phyloP scores from a whole-genome alignment of 2,888 invertebrate species.

The Habrosyne pyritoides region DNA sequence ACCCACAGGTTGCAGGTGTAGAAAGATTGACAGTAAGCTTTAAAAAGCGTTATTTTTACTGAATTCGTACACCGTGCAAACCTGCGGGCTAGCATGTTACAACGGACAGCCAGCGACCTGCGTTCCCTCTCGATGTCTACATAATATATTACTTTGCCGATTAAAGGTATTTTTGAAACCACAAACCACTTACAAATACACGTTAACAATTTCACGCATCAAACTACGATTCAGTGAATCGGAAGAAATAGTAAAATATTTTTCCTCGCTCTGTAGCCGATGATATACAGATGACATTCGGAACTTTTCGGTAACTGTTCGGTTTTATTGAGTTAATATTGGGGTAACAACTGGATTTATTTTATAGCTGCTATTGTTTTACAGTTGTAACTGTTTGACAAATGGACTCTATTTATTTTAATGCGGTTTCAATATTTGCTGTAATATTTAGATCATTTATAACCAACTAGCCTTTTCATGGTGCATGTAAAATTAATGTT shows the following conservation, averaged over 20 bases:
- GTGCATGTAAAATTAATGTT: too few species aligned
- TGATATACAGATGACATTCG: constrained; percentile 23
- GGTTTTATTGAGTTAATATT: constrained; percentile 45
- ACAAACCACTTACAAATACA: neutral
- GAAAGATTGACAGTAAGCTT: too few species aligned
- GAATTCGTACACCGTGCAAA: too few species aligned
- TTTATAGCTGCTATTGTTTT: constrained; percentile 34
- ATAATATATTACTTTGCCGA: too few species aligned
- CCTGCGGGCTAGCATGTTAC: too few species aligned
- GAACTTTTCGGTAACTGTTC: constrained; percentile 15
- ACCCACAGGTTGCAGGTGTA: too few species aligned
- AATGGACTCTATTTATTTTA: constrained; percentile 35
- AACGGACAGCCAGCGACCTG: too few species aligned
- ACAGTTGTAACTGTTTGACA: constrained; percentile 36
- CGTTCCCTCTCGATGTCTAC: too few species aligned
- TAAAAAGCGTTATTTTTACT: too few species aligned
- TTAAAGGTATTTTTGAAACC: too few species aligned
- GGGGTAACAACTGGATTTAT: constrained; percentile 35
- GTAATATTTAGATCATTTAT: neutral
- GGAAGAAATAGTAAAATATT: constrained; percentile 12
- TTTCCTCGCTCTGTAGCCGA: constrained; percentile 4
- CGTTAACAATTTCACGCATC: constrained; percentile 11
- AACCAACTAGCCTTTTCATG: too few species aligned
- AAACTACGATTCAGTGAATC: neutral
- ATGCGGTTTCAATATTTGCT: constrained; percentile 9